Conservation (phyloP, 2,888 invertebrate genomes). For the Mellilla xanthometata region DNA sequence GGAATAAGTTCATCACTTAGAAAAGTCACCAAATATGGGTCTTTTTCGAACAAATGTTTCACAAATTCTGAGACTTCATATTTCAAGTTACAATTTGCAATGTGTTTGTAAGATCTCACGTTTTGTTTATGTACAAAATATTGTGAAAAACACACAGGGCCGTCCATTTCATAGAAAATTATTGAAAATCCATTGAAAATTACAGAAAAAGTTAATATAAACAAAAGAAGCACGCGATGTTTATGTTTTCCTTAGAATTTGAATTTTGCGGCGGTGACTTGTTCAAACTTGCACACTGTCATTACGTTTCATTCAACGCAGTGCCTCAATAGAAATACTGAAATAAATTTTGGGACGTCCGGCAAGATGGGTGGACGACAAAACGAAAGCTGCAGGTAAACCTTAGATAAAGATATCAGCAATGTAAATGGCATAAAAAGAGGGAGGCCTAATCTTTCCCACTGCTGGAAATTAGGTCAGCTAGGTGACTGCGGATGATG, state of each 20-base stretch:
- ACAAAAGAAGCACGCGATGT: background rate
- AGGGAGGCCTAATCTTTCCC: no score
- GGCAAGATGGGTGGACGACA: no score
- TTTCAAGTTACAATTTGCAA: conserved; percentile 35
- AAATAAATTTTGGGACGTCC: no score
- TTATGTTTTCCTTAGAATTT: conserved; percentile 21
- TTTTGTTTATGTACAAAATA: conserved; percentile 70
- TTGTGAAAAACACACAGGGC: conserved; percentile 55
- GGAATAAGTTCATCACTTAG: conserved; percentile 39
- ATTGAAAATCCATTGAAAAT: background rate
- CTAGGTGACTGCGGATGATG: no score
- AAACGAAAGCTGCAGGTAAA: no score
- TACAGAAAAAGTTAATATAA: background rate
- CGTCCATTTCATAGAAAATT: conserved; percentile 40
- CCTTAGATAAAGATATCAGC: no score
- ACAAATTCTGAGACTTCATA: conserved; percentile 36
- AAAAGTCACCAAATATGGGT: conserved; percentile 39
- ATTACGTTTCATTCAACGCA: conserved; percentile 25
- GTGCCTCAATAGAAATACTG: background rate
- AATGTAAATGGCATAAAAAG: no score
- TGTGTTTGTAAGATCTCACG: conserved; percentile 58
- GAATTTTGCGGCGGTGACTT: conserved; percentile 57
- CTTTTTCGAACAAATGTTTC: conserved; percentile 43
- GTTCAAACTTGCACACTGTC: conserved; percentile 46
- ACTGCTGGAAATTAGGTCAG: no score